Evolutionary conservation across 2,888 invertebrate genomes (phyloP).

Genomic region (Ctenicera cuprea): DNA sequence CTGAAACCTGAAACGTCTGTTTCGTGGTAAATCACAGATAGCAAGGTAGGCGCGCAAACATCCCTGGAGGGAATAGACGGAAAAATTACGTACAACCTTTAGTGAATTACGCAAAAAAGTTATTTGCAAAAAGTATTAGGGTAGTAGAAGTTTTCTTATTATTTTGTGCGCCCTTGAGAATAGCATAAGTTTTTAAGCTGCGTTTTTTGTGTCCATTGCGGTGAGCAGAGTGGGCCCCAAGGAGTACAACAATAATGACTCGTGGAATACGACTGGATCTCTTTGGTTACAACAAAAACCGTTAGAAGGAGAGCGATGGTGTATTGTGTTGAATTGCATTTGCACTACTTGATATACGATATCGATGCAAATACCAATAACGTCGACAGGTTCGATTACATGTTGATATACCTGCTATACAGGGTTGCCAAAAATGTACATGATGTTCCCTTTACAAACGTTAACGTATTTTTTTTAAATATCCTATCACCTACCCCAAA

Average conservation of each 20-base stretch:
- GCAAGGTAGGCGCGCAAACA: not conserved
- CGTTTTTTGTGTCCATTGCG: slow-evolving; percentile 18
- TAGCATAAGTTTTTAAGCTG: slow-evolving; percentile 17
- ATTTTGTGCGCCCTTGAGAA: slow-evolving; percentile 15
- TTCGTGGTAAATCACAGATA: not conserved
- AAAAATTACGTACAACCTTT: slow-evolving; percentile 11
- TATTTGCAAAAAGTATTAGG: slow-evolving; percentile 15
- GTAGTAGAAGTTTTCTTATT: slow-evolving; percentile 26
- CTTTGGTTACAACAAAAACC: not conserved
- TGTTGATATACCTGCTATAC: slow-evolving; percentile 18
- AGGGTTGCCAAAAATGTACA: no score
- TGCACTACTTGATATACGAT: slow-evolving; percentile 8
- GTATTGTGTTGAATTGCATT: not conserved
- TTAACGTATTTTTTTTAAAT: no score
- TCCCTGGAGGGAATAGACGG: not conserved
- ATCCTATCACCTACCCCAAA: no score
- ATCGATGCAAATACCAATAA: slow-evolving; percentile 24
- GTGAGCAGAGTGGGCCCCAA: slow-evolving; percentile 17
- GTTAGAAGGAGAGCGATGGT: no score
- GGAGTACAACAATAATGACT: slow-evolving; percentile 24
- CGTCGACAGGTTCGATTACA: slow-evolving; percentile 7
- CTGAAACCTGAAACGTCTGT: not conserved
- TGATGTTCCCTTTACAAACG: no score
- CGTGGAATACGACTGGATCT: not conserved
- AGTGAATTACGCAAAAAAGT: slow-evolving; percentile 22